phyloP scores from a whole-genome alignment of 2,113 vertebrate species.

The Spilogale gracilis region DNA sequence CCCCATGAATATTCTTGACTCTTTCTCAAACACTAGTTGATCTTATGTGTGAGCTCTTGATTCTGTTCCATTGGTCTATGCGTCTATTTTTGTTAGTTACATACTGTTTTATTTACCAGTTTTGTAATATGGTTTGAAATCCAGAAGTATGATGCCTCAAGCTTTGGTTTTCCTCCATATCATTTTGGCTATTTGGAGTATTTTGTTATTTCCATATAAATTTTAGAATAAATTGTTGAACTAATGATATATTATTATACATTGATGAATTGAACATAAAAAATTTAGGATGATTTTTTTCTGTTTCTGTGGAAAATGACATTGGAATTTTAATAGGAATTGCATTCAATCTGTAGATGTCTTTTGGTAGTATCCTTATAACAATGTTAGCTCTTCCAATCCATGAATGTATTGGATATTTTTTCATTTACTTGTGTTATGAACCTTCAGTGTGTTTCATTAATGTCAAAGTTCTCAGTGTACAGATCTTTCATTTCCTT shows the following conservation, averaged over 20 bases:
- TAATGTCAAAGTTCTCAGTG: background rate
- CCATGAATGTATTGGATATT: background rate
- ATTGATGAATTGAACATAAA: too few species aligned
- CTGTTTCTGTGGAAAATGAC: background rate
- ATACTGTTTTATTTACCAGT: background rate
- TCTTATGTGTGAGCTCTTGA: background rate
- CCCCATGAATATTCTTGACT: background rate
- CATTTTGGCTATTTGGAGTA: background rate
- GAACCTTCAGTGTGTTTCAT: background rate
- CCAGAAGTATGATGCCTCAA: background rate
- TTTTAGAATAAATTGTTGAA: too few species aligned
- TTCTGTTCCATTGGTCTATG: background rate
- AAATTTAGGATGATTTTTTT: background rate
- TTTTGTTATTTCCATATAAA: background rate
- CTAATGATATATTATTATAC: too few species aligned
- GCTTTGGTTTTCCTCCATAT: background rate
- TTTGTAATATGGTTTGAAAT: background rate
- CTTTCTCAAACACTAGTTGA: background rate
- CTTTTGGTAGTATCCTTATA: background rate
- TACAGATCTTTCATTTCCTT: background rate
- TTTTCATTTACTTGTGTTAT: background rate
- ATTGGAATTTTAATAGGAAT: background rate
- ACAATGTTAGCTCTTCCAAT: background rate
- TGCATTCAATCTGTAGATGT: background rate
- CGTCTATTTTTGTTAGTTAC: background rate